A percentile compares a stretch with the other conserved stretches of the same genome.
Evolutionary conservation across 37 sponge, comb jelly and placozoan genomes (phyloP).

Genomic region (Beroe forskalii): DNA sequence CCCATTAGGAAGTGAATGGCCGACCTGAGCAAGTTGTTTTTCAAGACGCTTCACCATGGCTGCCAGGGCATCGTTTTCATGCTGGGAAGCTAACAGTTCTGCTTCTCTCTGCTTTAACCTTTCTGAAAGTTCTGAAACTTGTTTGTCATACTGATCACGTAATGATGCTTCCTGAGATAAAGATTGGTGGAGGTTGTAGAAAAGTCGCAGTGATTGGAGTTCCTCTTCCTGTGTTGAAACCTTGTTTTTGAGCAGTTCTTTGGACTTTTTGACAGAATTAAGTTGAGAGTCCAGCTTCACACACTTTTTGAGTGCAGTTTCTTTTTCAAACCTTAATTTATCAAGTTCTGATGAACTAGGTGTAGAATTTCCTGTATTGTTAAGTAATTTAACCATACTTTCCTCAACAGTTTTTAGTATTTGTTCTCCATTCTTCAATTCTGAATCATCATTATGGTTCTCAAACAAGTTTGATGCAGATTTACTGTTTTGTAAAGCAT

Average conservation of each 20-base stretch:
- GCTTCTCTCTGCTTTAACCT: slow-evolving; percentile 42
- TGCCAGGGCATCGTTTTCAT: slow-evolving; percentile 58
- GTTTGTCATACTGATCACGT: slow-evolving; percentile 46
- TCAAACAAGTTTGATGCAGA: background rate
- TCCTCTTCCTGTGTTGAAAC: slow-evolving; percentile 36
- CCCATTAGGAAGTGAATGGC: slow-evolving; percentile 5
- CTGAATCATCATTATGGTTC: background rate
- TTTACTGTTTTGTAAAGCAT: background rate
- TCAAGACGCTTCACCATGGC: slow-evolving; percentile 54
- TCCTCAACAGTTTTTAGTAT: background rate
- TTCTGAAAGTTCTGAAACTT: slow-evolving; percentile 47
- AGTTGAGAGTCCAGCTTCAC: slow-evolving; percentile 36
- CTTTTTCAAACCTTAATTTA: slow-evolving; percentile 19
- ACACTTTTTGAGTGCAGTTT: slow-evolving; percentile 45
- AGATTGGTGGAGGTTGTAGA: slow-evolving; percentile 59
- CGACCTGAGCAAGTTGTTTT: slow-evolving; percentile 29
- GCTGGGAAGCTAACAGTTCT: slow-evolving; percentile 26
- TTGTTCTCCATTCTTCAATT: background rate
- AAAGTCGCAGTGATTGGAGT: slow-evolving; percentile 42
- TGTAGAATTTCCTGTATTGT: background rate
- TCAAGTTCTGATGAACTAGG: background rate
- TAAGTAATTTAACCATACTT: background rate
- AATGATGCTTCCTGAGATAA: slow-evolving; percentile 46
- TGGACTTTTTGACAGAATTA: background rate
- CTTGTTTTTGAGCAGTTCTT: background rate